Base-by-base conservation (phyloP, 2,888 invertebrate species). In the Priocnemis perturbator region DNA sequence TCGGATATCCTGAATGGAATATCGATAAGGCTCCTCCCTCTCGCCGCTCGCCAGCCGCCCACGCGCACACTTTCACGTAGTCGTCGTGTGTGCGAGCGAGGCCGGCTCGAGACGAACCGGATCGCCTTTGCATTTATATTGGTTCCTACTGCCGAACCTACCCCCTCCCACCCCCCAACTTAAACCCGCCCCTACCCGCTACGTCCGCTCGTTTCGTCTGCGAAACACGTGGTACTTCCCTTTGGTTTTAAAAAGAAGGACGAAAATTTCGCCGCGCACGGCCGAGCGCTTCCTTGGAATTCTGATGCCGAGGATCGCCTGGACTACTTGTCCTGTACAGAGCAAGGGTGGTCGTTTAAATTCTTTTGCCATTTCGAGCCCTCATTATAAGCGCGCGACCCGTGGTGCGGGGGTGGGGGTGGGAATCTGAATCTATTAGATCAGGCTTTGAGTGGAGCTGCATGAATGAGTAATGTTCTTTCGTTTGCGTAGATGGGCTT, bases 101-200 rank as follows among this genome's bases (percentile, higher is more conserved):
- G 37, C 37, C 37, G 7, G 37, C 37, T 37, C 7, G 37, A 66
- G 56, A 47, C 44, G 61, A 71, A 65, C 66, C 62, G 66, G 73
- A 76, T 69, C 76, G 75, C 72, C 77, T 85, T 85, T 85, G 85
- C 85, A 84, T 84, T 83, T 85, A 84, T 83, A 84, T 83, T 83
- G 78, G 77, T 71, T 78, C 69, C 62, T 62, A 67, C 69, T 63
- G 60, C 64, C 65, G 64, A 62, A 61, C 62, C 58, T 45, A 19
- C 23, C 17, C 30, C n/a, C 37, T 11, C 20, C 11, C 11, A 5
- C 19, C 20, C 15, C 30, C 23, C 19, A 2, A 20, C 59, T 20
- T 47, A 26, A 11, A 11, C 52, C 30, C 44, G 14, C 64, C 30
- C 19, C 3, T 14, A 11, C 52, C 23, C 37, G 15, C 0, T 55